Evolutionary conservation across 2,888 invertebrate species (phyloP), one percentile per base, ranked within the genome.

Genomic region (Erannis defoliaria): DNA sequence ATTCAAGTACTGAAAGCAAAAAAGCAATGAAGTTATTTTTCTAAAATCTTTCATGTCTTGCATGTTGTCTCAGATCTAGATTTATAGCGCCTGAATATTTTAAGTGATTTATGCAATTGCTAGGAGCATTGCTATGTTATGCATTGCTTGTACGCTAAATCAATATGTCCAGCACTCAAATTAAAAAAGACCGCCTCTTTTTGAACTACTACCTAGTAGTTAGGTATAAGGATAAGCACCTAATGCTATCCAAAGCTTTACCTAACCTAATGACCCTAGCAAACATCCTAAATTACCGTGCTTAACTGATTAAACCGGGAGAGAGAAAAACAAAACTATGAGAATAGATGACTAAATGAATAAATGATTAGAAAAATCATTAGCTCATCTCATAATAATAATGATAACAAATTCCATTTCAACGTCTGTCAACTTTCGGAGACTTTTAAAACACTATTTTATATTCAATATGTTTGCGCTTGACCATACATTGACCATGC

Each of bases 21-120:
- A 3, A 18, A 10, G 18, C 19, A 19, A 19, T 10, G 2, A 40
- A 40, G 12, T 5, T 40, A 1, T 10, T 12, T 9, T 40, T 21
- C 21, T 38, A 48, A 49, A 58, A 49, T 38, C 31, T 18, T 5
- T 6, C 31, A 31, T 19, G 18, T 31, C 29, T 31, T 31, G 26
- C 5, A 49, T 8, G 16, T 12, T 16, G 10, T 38, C 18, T 12
- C 37, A 12, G 9, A 19, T 37, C 16, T 14, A 10, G 26, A 48
- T 38, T 31, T 14, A 19, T 31, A 51, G 40, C 43, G 43, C 54
- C 54, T 54, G 54, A 54, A 54, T 51, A 51, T 51, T 40, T 49
- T 18, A 38, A 29, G 38, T 23, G 42, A 50, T 49, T 56, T 50
- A 12, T 43, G 56, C 23, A 9, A 19, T 33, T 40, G 16, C 40